These are phyloP conservation scores for Apis cerana DNA, from an alignment of 1,140 invertebrate genomes.

Conservation along the genomic window DNA sequence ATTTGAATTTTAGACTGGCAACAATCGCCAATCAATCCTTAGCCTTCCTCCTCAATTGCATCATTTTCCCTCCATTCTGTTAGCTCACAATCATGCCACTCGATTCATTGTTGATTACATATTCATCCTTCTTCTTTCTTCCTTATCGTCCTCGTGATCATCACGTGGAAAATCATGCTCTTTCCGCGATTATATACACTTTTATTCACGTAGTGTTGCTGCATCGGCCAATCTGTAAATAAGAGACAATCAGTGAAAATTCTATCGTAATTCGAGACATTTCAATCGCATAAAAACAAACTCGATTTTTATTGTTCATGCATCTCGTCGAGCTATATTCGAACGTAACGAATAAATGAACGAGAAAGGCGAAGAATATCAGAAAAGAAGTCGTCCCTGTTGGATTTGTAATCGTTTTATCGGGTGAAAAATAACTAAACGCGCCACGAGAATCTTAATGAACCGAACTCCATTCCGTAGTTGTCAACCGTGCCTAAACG, in stretches of 20 bases:
- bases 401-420: not conserved
- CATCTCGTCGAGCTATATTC: not conserved
- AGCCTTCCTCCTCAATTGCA: too few relatives aligned
- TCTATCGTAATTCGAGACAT: conserved; percentile 14
- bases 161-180: conserved; percentile 6
- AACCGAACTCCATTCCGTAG: not conserved
- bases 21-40: conserved; percentile 10
- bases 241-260: conserved; percentile 9
- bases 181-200: not conserved
- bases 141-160: not conserved
- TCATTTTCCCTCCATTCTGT: not conserved
- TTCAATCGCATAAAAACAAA: conserved; percentile 22
- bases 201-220: not conserved
- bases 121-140: not conserved
- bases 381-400: too few relatives aligned
- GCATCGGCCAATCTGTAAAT: not conserved
- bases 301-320: conserved; percentile 13
- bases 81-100: not conserved
- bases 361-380: too few relatives aligned
- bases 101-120: conserved; percentile 38
- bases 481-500: conserved; percentile 9
- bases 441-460: conserved; percentile 26
- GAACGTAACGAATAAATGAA: not conserved
- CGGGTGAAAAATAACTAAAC: conserved; percentile 4
- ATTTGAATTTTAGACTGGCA: not conserved